Conservation (phyloP, 1,140 invertebrate genomes). For the Drosophila littoralis region DNA sequence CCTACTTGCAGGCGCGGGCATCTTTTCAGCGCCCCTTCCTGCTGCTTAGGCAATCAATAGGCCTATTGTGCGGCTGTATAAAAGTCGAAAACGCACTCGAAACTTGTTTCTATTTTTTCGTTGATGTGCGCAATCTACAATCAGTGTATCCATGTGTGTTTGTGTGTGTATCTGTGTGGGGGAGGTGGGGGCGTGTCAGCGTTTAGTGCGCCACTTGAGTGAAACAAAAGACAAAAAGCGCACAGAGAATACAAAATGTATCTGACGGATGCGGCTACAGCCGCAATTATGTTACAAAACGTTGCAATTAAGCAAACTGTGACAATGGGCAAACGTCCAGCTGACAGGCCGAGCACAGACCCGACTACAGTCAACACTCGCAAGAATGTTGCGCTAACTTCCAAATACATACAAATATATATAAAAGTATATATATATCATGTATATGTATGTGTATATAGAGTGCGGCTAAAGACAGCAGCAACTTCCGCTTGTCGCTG, state of each 20-base stretch:
- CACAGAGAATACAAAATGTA: conserved; percentile 15
- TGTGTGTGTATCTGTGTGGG: conserved; percentile 10
- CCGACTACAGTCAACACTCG: conserved; percentile 6
- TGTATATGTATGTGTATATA: conserved; percentile 13
- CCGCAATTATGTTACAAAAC: conserved; percentile 79
- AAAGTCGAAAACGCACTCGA: conserved; percentile 45
- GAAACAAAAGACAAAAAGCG: conserved; percentile 53
- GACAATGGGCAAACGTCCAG: conserved; percentile 54
- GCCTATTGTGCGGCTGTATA: conserved; percentile 51
- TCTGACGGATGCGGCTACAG: conserved; percentile 56
- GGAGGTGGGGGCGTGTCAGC: conserved; percentile 12
- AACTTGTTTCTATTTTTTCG: conserved; percentile 36
- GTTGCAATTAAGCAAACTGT: conserved; percentile 80
- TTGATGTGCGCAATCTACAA: conserved; percentile 75
- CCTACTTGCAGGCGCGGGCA: conserved; percentile 67
- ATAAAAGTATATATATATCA: conserved; percentile 8
- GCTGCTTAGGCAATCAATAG: conserved; percentile 61
- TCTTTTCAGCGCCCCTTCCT: conserved; percentile 16
- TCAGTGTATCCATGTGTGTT: conserved; percentile 30
- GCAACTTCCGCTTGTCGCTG: conserved; percentile 60
- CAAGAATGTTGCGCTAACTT: conserved; percentile 8
- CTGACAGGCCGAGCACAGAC: background rate
- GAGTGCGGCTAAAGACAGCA: conserved; percentile 1
- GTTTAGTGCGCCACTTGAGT: conserved; percentile 70
- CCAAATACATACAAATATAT: background rate